Evolutionary conservation across 2,113 vertebrate species (phyloP).

Genomic region (Epinephelus fuscoguttatus): DNA sequence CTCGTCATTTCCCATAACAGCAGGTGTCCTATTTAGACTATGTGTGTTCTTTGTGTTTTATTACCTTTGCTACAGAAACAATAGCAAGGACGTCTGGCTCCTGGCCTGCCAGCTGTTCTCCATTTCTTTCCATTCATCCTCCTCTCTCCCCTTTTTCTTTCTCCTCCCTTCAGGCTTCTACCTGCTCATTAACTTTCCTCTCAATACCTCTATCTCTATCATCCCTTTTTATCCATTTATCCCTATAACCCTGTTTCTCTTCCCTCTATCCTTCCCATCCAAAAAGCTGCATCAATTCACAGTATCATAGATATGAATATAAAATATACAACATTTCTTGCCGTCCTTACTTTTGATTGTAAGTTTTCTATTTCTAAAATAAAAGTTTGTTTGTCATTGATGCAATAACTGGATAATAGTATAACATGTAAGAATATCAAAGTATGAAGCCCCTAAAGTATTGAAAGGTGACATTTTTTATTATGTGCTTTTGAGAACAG

Average conservation of each 20-base stretch:
- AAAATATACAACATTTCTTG: background rate
- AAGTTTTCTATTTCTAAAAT: background rate
- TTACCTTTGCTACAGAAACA: constrained; percentile 1
- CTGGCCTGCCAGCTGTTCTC: background rate
- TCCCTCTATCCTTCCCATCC: no score
- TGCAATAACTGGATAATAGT: background rate
- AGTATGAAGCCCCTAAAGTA: no score
- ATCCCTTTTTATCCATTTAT: no score
- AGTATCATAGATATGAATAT: background rate
- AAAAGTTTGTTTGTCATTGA: background rate
- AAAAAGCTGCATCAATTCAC: background rate
- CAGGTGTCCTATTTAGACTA: constrained; percentile 52
- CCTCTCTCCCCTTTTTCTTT: no score
- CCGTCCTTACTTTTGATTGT: background rate
- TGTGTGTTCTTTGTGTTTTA: background rate
- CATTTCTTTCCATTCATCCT: background rate
- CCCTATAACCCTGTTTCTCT: no score
- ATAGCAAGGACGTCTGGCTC: constrained; percentile 20
- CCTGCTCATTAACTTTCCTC: no score
- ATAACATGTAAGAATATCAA: background rate
- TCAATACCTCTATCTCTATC: background rate
- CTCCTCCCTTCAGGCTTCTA: background rate
- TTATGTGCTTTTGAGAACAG: no score
- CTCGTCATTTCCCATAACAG: constrained; percentile 61
- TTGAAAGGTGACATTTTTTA: no score